phyloP scores from a whole-genome alignment of 2,888 invertebrate species.

The Drosophila prostipennis region DNA sequence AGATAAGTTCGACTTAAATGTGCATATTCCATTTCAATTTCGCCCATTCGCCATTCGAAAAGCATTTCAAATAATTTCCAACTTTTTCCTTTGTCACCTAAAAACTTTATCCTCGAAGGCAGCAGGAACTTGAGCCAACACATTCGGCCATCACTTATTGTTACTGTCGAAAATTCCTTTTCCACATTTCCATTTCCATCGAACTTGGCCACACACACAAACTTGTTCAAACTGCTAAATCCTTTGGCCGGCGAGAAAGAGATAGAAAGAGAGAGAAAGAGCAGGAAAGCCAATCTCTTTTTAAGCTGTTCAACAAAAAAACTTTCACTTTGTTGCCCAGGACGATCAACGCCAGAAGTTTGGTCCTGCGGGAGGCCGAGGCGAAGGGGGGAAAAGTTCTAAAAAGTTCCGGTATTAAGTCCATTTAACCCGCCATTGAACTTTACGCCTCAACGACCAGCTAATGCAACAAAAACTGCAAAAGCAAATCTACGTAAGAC shows the following conservation, averaged over 20 bases:
- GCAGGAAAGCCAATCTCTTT: slow-evolving; percentile 64
- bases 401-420: slow-evolving; percentile 77
- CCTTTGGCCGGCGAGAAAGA: slow-evolving; percentile 29
- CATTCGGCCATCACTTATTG: slow-evolving; percentile 45
- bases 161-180: slow-evolving; percentile 42
- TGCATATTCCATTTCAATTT: slow-evolving; percentile 43
- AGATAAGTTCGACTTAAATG: slow-evolving; percentile 22
- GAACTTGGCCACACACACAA: slow-evolving; percentile 22
- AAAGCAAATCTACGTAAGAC: slow-evolving; percentile 53
- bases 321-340: slow-evolving; percentile 71
- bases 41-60: slow-evolving; percentile 26
- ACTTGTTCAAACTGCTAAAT: slow-evolving; percentile 28
- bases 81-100: slow-evolving; percentile 50
- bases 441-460: slow-evolving; percentile 77
- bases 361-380: slow-evolving; percentile 2
- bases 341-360: slow-evolving; percentile 71
- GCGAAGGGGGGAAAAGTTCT: slow-evolving; percentile 48
- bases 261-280: neutral
- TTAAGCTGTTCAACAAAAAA: slow-evolving; percentile 67
- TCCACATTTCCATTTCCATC: slow-evolving; percentile 44
- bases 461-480: slow-evolving; percentile 66
- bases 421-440: slow-evolving; percentile 80
- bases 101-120: slow-evolving; percentile 36
- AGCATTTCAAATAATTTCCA: slow-evolving; percentile 45
- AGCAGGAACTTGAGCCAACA: neutral